Conservation (phyloP, 2,113 vertebrate genomes). For the Phalacrocorax carbo region DNA sequence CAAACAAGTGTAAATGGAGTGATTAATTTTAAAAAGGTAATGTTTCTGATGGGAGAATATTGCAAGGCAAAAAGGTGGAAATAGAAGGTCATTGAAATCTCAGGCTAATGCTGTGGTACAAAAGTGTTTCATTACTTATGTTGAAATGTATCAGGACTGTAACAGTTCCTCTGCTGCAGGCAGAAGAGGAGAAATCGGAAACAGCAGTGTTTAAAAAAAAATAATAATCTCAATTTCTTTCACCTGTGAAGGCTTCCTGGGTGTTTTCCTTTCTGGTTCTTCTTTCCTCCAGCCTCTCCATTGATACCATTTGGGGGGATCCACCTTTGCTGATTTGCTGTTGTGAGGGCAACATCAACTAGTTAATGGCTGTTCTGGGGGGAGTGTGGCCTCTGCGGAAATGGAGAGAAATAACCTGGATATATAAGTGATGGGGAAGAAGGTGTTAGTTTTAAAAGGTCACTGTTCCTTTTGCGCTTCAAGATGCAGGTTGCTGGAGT, state of each 20-base stretch:
- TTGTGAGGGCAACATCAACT: neutral
- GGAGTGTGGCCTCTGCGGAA: neutral
- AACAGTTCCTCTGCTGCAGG: neutral
- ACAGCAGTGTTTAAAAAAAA: neutral
- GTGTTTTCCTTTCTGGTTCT: neutral
- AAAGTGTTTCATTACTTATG: slow-evolving; percentile 6
- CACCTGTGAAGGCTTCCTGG: neutral
- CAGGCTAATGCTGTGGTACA: neutral
- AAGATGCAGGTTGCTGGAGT: neutral
- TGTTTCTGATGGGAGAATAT: neutral
- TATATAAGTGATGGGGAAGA: neutral
- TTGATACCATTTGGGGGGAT: neutral
- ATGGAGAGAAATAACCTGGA: neutral
- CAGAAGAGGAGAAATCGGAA: neutral
- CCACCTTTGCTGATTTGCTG: neutral
- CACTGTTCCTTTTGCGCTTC: neutral
- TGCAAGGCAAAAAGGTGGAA: neutral
- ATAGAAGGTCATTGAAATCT: slow-evolving; percentile 4
- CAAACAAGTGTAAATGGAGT: slow-evolving; percentile 7
- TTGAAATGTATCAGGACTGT: neutral
- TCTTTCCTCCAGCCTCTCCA: neutral
- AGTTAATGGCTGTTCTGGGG: neutral
- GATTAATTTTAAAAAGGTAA: neutral
- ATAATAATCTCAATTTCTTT: neutral
- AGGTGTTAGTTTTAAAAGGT: neutral